These are phyloP conservation scores for Podilymbus podiceps DNA, from an alignment of 2,113 vertebrate species.

Conservation along the genomic window DNA sequence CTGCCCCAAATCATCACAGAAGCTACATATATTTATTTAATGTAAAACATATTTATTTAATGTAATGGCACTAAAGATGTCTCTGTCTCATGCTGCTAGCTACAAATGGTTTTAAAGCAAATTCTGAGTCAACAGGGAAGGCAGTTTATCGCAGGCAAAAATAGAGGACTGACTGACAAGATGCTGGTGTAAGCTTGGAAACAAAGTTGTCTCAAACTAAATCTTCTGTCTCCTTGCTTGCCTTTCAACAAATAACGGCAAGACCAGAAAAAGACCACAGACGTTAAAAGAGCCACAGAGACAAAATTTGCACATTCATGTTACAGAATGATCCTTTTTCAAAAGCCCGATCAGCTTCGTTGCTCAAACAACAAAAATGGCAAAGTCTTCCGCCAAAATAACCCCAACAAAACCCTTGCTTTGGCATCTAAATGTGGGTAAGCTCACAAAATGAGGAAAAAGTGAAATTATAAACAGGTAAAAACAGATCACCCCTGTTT, in stretches of 20 bases:
- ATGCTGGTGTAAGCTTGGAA: neutral
- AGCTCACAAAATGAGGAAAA: neutral
- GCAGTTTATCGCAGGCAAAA: neutral
- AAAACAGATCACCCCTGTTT: neutral
- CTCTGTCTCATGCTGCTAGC: neutral
- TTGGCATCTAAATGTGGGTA: neutral
- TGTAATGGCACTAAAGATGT: neutral
- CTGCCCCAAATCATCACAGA: neutral
- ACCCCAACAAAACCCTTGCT: neutral
- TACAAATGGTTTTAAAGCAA: neutral
- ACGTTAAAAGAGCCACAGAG: neutral
- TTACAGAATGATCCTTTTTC: neutral
- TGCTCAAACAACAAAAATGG: neutral
- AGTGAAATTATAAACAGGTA: neutral
- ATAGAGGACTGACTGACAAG: neutral
- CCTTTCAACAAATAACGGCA: neutral
- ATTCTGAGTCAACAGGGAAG: neutral
- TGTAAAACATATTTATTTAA: neutral
- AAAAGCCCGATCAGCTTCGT: neutral
- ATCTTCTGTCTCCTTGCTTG: neutral
- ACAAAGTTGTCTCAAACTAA: neutral
- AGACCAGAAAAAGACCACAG: neutral
- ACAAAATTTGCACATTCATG: neutral
- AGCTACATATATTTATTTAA: neutral
- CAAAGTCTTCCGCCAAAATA: neutral